A percentile compares a stretch with the other conserved stretches of the same genome.
Conservation (phyloP, 2,113 vertebrate species). For the Recurvirostra avosetta region DNA sequence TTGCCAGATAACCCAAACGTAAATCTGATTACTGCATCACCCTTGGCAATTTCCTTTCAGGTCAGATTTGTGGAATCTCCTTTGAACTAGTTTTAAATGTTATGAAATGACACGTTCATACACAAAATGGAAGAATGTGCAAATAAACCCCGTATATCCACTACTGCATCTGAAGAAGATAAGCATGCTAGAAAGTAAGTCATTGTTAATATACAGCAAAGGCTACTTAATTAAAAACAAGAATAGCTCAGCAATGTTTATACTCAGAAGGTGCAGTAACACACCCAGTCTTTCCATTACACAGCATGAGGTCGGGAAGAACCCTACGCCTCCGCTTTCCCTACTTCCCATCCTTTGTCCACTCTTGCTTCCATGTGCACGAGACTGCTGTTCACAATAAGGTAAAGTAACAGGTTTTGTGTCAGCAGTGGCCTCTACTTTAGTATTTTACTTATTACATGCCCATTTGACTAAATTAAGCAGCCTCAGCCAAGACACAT, state of each 20-base stretch:
- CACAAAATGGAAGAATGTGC: background rate
- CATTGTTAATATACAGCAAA: background rate
- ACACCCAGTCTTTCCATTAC: background rate
- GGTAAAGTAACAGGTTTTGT: background rate
- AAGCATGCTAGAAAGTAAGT: background rate
- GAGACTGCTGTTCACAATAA: background rate
- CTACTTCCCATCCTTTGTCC: conserved; percentile 4
- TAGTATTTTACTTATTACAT: conserved; percentile 1
- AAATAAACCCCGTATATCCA: background rate
- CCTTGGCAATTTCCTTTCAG: background rate
- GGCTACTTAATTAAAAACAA: background rate
- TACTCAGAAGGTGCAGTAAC: background rate
- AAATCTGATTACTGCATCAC: background rate
- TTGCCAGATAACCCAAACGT: conserved; percentile 17
- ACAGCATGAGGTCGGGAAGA: background rate
- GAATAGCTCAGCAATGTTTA: background rate
- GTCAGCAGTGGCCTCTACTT: background rate
- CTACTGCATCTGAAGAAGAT: background rate
- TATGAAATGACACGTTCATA: background rate
- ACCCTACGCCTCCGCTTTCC: background rate
- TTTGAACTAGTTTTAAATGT: background rate
- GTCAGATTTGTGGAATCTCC: background rate
- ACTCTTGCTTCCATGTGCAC: background rate
- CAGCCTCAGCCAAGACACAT: conserved; percentile 60
- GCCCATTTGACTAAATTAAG: conserved; percentile 29